A percentile compares a stretch with the other conserved stretches of the same genome.
These are phyloP conservation scores for Thecocarcelia acutangulata DNA, from an alignment of 2,888 invertebrate genomes.

Conservation along the genomic window DNA sequence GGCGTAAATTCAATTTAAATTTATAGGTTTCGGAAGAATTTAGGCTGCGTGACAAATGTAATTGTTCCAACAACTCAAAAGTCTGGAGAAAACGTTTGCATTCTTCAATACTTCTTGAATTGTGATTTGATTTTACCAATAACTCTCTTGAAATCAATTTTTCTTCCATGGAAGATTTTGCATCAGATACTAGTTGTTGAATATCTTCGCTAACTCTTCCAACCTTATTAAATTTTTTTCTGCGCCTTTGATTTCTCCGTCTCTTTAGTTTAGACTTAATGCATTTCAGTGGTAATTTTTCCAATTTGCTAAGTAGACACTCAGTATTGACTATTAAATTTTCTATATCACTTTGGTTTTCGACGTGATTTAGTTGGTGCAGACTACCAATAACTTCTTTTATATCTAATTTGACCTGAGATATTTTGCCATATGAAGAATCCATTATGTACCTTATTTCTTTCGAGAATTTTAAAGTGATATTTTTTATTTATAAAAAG, in stretches of 20 bases:
- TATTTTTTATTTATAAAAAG: slow-evolving; percentile 28
- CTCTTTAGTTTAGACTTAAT: slow-evolving; percentile 55
- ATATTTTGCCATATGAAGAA: slow-evolving; percentile 12
- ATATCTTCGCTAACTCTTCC: background rate
- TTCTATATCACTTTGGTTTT: slow-evolving; percentile 56
- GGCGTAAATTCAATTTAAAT: slow-evolving; percentile 67
- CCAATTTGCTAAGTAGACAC: slow-evolving; percentile 48
- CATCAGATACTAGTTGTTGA: slow-evolving; percentile 31
- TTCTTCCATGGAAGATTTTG: background rate
- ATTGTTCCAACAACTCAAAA: slow-evolving; percentile 74
- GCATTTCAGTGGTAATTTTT: slow-evolving; percentile 50
- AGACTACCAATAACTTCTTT: slow-evolving; percentile 51
- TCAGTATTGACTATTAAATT: slow-evolving; percentile 58
- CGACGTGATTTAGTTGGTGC: slow-evolving; percentile 26
- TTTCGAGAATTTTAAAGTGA: slow-evolving; percentile 12
- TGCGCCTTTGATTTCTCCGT: slow-evolving; percentile 60
- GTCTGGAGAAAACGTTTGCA: slow-evolving; percentile 72
- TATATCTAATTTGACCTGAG: slow-evolving; percentile 60
- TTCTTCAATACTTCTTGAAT: slow-evolving; percentile 70
- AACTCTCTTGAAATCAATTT: slow-evolving; percentile 19
- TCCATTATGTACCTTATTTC: slow-evolving; percentile 21
- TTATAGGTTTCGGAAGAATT: slow-evolving; percentile 54
- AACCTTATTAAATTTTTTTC: background rate
- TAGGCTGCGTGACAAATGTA: slow-evolving; percentile 72
- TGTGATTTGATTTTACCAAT: slow-evolving; percentile 44